Base-by-base conservation (phyloP, 23 tunicate genomes). In the Pegea sp. region DNA sequence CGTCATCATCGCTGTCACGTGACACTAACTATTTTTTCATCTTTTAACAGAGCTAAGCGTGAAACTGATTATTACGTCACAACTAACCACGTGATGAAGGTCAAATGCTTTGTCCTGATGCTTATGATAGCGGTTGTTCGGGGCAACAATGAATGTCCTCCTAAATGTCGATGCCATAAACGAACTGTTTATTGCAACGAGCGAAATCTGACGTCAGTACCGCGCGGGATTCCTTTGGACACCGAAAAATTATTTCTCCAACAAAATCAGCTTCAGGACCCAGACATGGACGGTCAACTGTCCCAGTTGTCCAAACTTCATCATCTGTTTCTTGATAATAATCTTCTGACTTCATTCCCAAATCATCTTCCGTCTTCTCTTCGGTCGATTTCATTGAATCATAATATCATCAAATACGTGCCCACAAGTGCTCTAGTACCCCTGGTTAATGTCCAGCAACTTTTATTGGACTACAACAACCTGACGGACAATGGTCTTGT, bases 301-400 rank as follows among this genome's bases (percentile, higher is more conserved):
- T 16, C 38, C 3, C 21, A 53, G n/a, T 50, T 74, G 23, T 19
- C 34, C 27, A 29, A 51, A 19, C 54, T 74, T 57, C 49, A 59
- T 49, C 29, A 22, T 25, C 61, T 74, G 2, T 49, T 57, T 30
- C 22, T 74, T 2, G 54, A 65, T 56, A 34, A 64, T 24, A 74
- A 74, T 61, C 26, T 22, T 26, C 54, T 74, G 42, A 74, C 81
- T 44, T 64, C 71, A n/a, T 65, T 74, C 31, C 81, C 81, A 23
- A 21, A 32, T 19, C 28, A 50, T n/a, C 54, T 74, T 2, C 81
- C 81, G 24, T 3, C 60, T 2, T 26, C 46, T 5, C 49, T 74
- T 6, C 29, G 2, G 2, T 65, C 65, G 27, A 13, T 74, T 13
- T 74, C 71, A 3, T 61, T 74, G 29, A 31, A 49, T 6, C 5